These are phyloP conservation scores for Archegozetes longisetosus DNA, from an alignment of 1,140 invertebrate species.

Conservation along the genomic window DNA sequence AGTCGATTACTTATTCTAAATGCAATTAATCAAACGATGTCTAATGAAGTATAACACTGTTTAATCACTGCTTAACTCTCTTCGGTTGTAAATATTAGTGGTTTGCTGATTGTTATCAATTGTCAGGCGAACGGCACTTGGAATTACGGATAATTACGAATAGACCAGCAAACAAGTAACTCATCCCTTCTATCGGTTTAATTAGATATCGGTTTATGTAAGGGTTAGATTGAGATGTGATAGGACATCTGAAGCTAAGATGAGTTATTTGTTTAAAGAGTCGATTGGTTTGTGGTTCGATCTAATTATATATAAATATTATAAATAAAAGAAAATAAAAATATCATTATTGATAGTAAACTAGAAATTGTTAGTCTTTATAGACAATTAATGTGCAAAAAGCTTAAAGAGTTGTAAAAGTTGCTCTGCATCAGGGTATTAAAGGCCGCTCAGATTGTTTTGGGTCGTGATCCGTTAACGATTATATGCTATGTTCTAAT, in stretches of 20 bases:
- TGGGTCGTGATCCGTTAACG: neutral
- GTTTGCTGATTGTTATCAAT: neutral
- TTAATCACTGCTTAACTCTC: neutral
- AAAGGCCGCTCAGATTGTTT: neutral
- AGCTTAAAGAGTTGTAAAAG: neutral
- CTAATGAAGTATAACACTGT: too few species aligned
- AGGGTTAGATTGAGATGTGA: too few species aligned
- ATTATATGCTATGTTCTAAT: too few species aligned
- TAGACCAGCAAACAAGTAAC: too few species aligned
- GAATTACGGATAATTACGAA: neutral
- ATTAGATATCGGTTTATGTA: too few species aligned
- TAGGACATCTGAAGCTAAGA: too few species aligned
- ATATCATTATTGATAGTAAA: neutral
- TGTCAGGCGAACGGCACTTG: neutral
- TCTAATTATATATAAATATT: too few species aligned
- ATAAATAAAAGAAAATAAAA: neutral
- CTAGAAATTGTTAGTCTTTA: neutral
- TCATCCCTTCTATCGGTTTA: too few species aligned
- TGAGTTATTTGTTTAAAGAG: too few species aligned
- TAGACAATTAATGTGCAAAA: neutral
- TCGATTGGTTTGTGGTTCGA: too few species aligned
- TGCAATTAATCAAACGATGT: neutral
- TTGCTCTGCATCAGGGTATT: neutral
- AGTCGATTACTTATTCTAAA: neutral
- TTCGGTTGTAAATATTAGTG: neutral